Base-by-base conservation (phyloP, 2,797 vertebrate genomes). In the Mormyrus proboscirostris region DNA sequence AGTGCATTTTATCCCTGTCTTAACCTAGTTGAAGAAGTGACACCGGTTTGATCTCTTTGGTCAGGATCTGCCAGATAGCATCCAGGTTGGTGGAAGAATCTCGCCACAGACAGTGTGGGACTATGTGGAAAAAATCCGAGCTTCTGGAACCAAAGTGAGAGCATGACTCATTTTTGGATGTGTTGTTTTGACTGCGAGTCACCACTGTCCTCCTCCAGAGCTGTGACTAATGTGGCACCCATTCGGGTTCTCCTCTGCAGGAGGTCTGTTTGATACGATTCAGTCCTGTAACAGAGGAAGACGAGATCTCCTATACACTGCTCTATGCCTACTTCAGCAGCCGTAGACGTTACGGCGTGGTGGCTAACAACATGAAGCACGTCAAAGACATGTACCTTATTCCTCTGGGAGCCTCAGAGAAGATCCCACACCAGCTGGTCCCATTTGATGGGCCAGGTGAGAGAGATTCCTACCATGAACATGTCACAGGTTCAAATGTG, bases 331-430 rank as follows among this genome's bases (percentile, higher is more conserved):
- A 99, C 94, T 99, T 99, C 95, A 99, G 97, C 94, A 99, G 99
- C 92, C 97, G 99, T 53, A 98, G 95, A 91, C 98, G 99, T 91
- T 99, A 99, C 0, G 99, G 99, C 41, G 99, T 99, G 47, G 98
- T 98, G 0, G 99, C 99, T 89, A 99, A 99, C 95, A 99, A 99
- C 91, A 96, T 96, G 93, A 99, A 98, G 94, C 97, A 97, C 94
- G 98, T 99, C 92, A 99, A 99, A 95, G 99, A 99, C 95, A 98
- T 99, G 97, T 99, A 99, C 94, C 97, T 99, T 91, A 98, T 99
- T 92, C 99, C 99, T 41, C 93, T 99, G 93, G 97, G 98, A 87
- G 95, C 98, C 79, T 94, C 94, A 62, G 99, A 99, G 94, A 99
- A 99, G 96, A 97, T 99, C 90, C 99, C 99, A 91, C 97, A 99